These are phyloP conservation scores for Gopherus evgoodei DNA, from an alignment of 2,113 vertebrate genomes.

Conservation along the genomic window DNA sequence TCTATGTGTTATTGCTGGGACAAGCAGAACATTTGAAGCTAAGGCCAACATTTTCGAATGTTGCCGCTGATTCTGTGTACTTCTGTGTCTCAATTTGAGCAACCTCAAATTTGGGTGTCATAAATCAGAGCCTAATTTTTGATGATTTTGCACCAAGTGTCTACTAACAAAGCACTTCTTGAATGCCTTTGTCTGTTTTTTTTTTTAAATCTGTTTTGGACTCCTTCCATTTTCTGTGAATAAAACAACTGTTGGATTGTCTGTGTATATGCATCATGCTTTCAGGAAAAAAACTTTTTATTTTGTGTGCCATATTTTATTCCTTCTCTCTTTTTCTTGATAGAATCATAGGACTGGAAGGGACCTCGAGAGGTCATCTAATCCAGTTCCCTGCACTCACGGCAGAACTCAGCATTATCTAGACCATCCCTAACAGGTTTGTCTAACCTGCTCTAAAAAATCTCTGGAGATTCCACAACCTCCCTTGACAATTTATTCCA, in stretches of 20 bases:
- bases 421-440: too few species aligned
- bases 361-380: too few species aligned
- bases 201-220: not conserved
- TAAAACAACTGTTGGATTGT: not conserved
- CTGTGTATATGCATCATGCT: not conserved
- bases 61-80: not conserved
- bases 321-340: not conserved
- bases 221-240: not conserved
- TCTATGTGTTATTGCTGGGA: not conserved
- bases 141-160: not conserved
- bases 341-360: not conserved
- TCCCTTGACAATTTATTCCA: too few species aligned
- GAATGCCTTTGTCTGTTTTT: not conserved
- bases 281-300: not conserved
- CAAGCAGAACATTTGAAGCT: not conserved
- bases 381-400: too few species aligned
- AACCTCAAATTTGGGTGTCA: not conserved
- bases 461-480: too few species aligned
- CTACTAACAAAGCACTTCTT: not conserved
- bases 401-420: too few species aligned
- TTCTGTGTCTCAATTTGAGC: not conserved
- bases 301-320: not conserved
- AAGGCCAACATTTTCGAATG: not conserved
- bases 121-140: not conserved
- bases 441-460: too few species aligned